A percentile compares a stretch with the other conserved stretches of the same genome.
Conservation (phyloP, 2,888 invertebrate genomes). For the Nesidiocoris tenuis region DNA sequence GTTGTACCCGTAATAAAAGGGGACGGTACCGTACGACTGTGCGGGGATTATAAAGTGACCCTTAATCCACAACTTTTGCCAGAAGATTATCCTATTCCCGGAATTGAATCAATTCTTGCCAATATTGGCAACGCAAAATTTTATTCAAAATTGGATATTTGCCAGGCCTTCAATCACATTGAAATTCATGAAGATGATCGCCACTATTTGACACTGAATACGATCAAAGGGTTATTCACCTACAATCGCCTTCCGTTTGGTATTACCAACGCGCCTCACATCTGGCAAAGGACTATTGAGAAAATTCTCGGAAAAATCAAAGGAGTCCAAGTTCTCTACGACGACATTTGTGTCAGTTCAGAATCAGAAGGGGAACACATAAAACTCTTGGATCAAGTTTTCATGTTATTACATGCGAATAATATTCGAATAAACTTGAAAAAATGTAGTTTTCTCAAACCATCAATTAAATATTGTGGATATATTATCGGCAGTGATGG, state of each 20-base stretch:
- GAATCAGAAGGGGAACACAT: conserved; percentile 43
- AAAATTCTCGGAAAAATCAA: background rate
- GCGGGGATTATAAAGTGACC: conserved; percentile 6
- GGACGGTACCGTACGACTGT: background rate
- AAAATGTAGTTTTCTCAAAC: conserved; percentile 48
- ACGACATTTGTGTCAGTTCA: conserved; percentile 49
- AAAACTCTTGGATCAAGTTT: conserved; percentile 45
- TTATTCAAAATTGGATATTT: background rate
- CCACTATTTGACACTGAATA: conserved; percentile 5
- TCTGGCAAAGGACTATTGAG: conserved; percentile 16
- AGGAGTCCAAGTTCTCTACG: conserved; percentile 6
- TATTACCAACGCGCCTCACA: conserved; percentile 6
- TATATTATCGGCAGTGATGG: conserved; percentile 39
- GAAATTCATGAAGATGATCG: conserved; percentile 7
- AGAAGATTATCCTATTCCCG: conserved; percentile 6
- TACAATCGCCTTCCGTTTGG: conserved; percentile 14
- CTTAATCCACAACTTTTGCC: background rate
- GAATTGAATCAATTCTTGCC: background rate
- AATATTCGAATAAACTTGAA: conserved; percentile 50
- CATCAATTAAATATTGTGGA: conserved; percentile 42
- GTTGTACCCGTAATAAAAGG: conserved; percentile 4
- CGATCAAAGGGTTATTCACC: conserved; percentile 4
- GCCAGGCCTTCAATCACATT: conserved; percentile 15
- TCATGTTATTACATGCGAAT: conserved; percentile 43
- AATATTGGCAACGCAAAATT: background rate